Conservation (phyloP, 1,140 invertebrate species). For the Belonocnema kinseyi region DNA sequence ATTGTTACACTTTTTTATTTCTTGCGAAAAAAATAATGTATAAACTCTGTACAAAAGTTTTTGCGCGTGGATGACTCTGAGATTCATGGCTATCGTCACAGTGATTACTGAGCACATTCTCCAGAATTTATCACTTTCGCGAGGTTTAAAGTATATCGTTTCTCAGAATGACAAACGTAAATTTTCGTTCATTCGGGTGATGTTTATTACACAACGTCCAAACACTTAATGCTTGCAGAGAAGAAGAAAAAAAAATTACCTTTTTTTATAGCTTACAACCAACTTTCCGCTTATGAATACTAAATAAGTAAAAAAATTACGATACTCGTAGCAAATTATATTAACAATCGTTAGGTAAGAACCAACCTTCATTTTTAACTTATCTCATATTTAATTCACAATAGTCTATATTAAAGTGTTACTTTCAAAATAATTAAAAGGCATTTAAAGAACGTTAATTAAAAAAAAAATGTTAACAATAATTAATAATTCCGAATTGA, state of each 20-base stretch:
- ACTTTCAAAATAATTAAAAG: too few species aligned
- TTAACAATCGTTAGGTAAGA: background rate
- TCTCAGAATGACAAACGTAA: background rate
- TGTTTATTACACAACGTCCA: conserved; percentile 14
- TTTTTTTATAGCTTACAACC: background rate
- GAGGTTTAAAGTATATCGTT: conserved; percentile 5
- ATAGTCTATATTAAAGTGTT: too few species aligned
- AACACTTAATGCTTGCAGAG: background rate
- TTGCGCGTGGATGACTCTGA: background rate
- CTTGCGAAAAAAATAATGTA: too few species aligned
- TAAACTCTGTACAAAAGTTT: too few species aligned
- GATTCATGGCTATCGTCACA: background rate
- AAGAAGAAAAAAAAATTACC: background rate
- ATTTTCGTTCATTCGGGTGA: conserved; percentile 12
- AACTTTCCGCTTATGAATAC: background rate
- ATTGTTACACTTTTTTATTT: background rate
- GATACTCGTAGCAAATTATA: conserved; percentile 6
- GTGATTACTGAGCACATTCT: background rate
- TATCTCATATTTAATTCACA: background rate
- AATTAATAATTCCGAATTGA: too few species aligned
- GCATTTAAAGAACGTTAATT: too few species aligned
- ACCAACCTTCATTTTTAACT: background rate
- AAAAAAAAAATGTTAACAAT: too few species aligned
- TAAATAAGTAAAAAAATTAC: background rate
- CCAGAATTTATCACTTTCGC: conserved; percentile 28